Evolutionary conservation across 2,113 vertebrate species (phyloP).

Genomic region (Petrocephalus microphthalmus): DNA sequence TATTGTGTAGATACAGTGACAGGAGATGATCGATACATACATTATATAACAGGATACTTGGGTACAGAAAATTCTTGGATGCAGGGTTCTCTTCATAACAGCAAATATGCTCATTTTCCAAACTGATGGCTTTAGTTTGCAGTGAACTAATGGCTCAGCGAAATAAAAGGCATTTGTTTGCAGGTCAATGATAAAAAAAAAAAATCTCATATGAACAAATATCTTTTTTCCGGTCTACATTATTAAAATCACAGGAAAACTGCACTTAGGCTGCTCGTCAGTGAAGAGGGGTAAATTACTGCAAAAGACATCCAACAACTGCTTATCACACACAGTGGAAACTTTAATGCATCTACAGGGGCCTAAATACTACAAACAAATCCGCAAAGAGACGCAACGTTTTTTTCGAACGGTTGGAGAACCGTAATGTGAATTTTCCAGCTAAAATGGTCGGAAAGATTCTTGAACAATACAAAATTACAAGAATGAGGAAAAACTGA

Average conservation of each 20-base stretch:
- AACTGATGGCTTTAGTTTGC: not conserved
- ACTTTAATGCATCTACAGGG: not conserved
- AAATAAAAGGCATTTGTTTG: not conserved
- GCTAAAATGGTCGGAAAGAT: not conserved
- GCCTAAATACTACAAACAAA: not conserved
- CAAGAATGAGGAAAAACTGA: not conserved
- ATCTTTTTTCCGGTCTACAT: not conserved
- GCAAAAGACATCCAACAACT: not conserved
- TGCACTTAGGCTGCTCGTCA: not conserved
- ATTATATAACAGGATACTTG: not conserved
- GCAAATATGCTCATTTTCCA: not conserved
- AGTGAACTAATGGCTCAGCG: no score
- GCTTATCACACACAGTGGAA: not conserved
- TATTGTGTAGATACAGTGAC: not conserved
- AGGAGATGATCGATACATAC: not conserved
- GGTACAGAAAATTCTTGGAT: not conserved
- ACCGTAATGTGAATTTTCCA: not conserved
- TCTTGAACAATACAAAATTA: not conserved
- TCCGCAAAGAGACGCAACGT: not conserved
- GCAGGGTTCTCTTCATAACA: not conserved
- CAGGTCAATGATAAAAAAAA: not conserved
- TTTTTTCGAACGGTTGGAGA: not conserved
- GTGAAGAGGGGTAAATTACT: not conserved
- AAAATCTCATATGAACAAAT: not conserved
- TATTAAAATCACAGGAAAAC: conserved; percentile 1